Conservation (phyloP, 2,888 invertebrate genomes). For the Mongoloraphidia duomilia region DNA sequence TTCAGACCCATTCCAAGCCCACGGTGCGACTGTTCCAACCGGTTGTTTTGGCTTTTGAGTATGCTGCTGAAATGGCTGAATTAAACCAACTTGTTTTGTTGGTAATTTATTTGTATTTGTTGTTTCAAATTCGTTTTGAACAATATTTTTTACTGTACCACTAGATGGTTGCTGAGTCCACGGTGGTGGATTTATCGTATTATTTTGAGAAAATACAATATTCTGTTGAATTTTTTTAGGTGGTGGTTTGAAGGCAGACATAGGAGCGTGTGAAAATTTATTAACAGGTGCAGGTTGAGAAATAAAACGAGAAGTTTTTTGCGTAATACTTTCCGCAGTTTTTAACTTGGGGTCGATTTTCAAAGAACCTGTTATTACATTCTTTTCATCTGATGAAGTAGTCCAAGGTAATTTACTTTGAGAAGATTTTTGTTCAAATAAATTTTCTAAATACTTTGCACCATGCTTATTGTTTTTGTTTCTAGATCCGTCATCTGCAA, state of each 20-base stretch:
- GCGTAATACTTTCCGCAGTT: conserved; percentile 10
- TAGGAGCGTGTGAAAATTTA: conserved; percentile 62
- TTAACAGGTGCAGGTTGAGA: conserved; percentile 48
- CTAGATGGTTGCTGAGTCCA: conserved; percentile 11
- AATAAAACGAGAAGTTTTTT: conserved; percentile 33
- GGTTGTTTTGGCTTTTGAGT: conserved; percentile 13
- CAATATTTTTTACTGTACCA: conserved; percentile 1
- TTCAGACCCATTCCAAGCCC: conserved; percentile 33
- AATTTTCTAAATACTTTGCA: conserved; percentile 25
- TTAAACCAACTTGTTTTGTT: conserved; percentile 5
- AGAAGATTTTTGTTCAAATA: conserved; percentile 28
- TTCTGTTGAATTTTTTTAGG: conserved; percentile 23
- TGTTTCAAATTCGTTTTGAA: background rate
- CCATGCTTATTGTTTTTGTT: conserved; percentile 27
- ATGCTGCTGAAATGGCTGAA: conserved; percentile 8
- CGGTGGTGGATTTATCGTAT: conserved; percentile 20
- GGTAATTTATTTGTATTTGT: background rate
- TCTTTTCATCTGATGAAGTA: conserved; percentile 26
- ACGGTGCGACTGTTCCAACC: conserved; percentile 26
- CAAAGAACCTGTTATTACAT: conserved; percentile 29
- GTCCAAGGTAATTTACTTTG: conserved; percentile 32
- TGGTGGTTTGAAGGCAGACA: conserved; percentile 59
- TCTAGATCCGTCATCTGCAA: conserved; percentile 14
- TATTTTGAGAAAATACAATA: too few relatives aligned
- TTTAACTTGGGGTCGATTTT: conserved; percentile 25